Conservation (phyloP, 30 jellyfish, hydroid and myxozoan species). For the Morbakka virulenta region DNA sequence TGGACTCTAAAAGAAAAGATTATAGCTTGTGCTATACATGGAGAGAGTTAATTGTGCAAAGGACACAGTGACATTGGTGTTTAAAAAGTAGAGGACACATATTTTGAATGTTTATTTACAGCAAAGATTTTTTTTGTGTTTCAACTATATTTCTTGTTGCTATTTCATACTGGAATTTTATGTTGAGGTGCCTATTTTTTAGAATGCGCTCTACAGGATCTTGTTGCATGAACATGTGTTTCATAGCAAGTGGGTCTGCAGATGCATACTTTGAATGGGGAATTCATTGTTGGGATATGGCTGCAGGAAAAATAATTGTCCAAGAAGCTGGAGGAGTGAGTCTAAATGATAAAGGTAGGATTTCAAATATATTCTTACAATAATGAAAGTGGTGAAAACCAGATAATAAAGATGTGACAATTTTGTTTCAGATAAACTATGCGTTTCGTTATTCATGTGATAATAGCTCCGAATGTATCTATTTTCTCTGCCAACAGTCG, state of each 20-base stretch:
- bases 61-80: too few species aligned
- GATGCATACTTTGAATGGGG: constrained; percentile 98
- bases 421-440: not conserved
- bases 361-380: not conserved
- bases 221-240: constrained; percentile 87
- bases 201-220: constrained; percentile 94
- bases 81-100: too few species aligned
- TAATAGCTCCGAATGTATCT: too few species aligned
- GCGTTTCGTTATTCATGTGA: too few species aligned
- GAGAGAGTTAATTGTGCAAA: too few species aligned
- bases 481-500: too few species aligned
- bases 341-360: constrained; percentile 45
- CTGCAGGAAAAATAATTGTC: constrained; percentile 79
- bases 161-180: too few species aligned
- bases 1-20: too few species aligned
- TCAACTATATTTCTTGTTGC: too few species aligned
- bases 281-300: constrained; percentile 98
- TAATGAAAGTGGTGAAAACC: not conserved
- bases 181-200: not conserved
- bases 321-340: constrained; percentile 96
- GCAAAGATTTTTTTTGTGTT: too few species aligned
- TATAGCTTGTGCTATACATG: too few species aligned
- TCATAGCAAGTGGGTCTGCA: constrained; percentile 83
- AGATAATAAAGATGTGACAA: not conserved
- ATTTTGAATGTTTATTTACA: too few species aligned